A percentile compares a stretch with the other conserved stretches of the same genome.
phyloP scores from a whole-genome alignment of 2,113 vertebrate species.

The Ovis aries region DNA sequence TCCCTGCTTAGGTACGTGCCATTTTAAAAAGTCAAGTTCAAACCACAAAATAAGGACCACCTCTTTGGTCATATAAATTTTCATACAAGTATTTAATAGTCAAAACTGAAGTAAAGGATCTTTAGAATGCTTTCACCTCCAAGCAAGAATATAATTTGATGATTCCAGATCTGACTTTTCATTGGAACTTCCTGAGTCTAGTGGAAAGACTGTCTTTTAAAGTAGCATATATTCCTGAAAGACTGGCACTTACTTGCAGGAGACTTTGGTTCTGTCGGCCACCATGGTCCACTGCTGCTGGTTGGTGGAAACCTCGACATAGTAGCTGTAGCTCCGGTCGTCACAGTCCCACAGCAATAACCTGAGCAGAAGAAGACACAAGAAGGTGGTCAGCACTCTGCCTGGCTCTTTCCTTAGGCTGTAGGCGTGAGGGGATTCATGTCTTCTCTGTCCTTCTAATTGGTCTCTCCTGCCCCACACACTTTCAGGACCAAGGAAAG shows the following conservation, averaged over 20 bases:
- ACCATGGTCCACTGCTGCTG: conserved; percentile 97
- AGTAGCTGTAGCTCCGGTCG: conserved; percentile 97
- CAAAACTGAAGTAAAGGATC: not conserved
- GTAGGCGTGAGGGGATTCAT: not conserved
- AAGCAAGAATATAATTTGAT: not conserved
- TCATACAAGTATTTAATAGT: not conserved
- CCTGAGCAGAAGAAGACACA: conserved; percentile 73
- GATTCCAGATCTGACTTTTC: not conserved
- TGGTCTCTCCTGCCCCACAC: not conserved
- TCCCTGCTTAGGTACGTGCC: not conserved
- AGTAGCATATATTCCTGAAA: not conserved
- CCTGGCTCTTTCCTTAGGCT: not conserved
- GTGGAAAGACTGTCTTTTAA: not conserved
- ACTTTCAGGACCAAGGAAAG: not conserved
- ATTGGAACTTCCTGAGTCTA: not conserved
- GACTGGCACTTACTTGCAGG: conserved; percentile 89
- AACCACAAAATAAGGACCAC: not conserved
- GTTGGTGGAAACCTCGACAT: conserved; percentile 94
- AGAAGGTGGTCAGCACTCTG: not conserved
- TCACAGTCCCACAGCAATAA: conserved; percentile 98
- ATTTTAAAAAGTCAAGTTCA: conserved; percentile 44
- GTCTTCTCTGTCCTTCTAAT: not conserved
- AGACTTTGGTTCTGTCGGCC: conserved; percentile 90
- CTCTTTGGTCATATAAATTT: not conserved
- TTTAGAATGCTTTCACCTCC: not conserved